phyloP scores from a whole-genome alignment of 1,140 invertebrate genomes.

The Drosophila ambigua region DNA sequence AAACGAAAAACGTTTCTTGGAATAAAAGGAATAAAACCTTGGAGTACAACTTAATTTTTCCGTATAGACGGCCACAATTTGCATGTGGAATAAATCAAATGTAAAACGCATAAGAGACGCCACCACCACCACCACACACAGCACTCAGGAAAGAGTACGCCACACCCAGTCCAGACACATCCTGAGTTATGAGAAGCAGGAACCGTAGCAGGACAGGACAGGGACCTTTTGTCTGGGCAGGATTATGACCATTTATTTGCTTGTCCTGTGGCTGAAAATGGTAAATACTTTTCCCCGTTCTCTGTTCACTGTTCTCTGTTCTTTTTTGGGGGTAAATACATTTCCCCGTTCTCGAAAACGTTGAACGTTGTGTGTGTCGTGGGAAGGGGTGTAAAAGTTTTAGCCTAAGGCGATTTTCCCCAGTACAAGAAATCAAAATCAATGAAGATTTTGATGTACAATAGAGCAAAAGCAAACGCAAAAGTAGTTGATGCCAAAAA shows the following conservation, averaged over 20 bases:
- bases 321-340: no score
- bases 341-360: slow-evolving; percentile 17
- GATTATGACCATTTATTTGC: slow-evolving; percentile 80
- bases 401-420: slow-evolving; percentile 68
- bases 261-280: slow-evolving; percentile 34
- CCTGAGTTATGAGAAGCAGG: slow-evolving; percentile 40
- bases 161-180: slow-evolving; percentile 47
- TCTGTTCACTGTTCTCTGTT: no score
- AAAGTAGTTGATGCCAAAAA: background rate
- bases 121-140: background rate
- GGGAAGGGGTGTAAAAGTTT: slow-evolving; percentile 39
- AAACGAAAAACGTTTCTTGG: slow-evolving; percentile 39
- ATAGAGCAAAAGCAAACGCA: slow-evolving; percentile 17
- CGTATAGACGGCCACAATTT: slow-evolving; percentile 58
- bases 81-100: slow-evolving; percentile 78
- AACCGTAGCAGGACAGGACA: slow-evolving; percentile 8
- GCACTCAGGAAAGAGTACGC: background rate
- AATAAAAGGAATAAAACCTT: slow-evolving; percentile 35
- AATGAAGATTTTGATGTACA: slow-evolving; percentile 66
- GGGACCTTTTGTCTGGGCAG: slow-evolving; percentile 58
- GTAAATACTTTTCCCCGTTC: no score
- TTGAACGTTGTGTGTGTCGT: background rate
- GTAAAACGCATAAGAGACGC: slow-evolving; percentile 69
- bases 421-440: slow-evolving; percentile 71
- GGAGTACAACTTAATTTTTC: slow-evolving; percentile 68